Evolutionary conservation across 2,113 vertebrate species (phyloP).

Genomic region (Cettia cetti): DNA sequence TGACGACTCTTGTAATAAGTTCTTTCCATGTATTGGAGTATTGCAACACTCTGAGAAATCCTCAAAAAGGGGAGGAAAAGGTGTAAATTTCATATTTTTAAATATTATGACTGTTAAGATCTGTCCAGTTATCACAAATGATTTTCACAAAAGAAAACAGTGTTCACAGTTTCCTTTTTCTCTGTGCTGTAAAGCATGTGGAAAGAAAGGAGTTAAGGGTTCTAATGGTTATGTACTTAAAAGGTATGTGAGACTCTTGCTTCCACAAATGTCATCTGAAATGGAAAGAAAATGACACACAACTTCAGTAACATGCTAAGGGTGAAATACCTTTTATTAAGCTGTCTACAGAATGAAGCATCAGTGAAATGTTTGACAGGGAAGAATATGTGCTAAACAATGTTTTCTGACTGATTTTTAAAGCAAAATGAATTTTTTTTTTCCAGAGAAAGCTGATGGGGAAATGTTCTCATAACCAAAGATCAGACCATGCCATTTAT

Average conservation of each 20-base stretch:
- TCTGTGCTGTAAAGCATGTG: neutral
- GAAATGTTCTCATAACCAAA: conserved; percentile 20
- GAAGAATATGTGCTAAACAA: neutral
- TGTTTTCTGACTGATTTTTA: conserved; percentile 25
- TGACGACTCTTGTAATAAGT: neutral
- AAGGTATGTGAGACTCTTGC: neutral
- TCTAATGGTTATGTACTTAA: neutral
- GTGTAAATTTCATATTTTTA: neutral
- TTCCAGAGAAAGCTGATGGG: neutral
- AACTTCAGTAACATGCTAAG: neutral
- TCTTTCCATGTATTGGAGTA: neutral
- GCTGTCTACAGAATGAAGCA: neutral
- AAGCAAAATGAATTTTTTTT: conserved; percentile 36
- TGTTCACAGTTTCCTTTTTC: neutral
- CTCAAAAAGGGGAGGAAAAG: neutral
- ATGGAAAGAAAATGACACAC: conserved; percentile 20
- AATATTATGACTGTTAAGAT: neutral
- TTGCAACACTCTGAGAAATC: neutral
- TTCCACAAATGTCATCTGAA: conserved; percentile 32
- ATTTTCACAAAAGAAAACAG: neutral
- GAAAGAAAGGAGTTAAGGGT: neutral
- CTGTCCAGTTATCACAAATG: neutral
- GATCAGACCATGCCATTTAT: neutral
- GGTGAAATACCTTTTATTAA: conserved; percentile 53
- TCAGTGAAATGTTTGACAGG: conserved; percentile 53